Evolutionary conservation across 2,888 invertebrate species (phyloP), one percentile per base, ranked within the genome.

Genomic region (Dolomedes plantarius): DNA sequence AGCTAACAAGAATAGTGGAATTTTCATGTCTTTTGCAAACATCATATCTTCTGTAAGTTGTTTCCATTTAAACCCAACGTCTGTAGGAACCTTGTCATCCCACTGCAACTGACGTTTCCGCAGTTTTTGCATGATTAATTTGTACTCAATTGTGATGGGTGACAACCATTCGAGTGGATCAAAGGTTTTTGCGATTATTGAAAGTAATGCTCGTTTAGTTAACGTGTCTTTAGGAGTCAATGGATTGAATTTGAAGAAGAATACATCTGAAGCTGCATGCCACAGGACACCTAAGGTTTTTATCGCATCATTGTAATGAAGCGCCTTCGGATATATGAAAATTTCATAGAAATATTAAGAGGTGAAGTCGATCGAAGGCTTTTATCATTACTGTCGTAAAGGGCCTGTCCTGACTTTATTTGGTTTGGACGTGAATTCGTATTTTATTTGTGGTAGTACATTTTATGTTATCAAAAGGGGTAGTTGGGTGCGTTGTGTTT

Each of bases 71-170:
- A 50, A 9, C 28, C 16, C 29, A 9, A 88, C 36, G 13, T 50
- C 56, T n/a, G n/a, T n/a, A n/a, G n/a, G n/a, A 27, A 89, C 65
- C 0, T 56, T 46, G 11, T 88, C 88, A 88, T 90, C 90, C 90
- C 90, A 90, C 0, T 68, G 83, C 5, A 88, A 7, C 2, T 88
- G 72, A 16, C 67, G 32, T 23, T 79, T 75, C 89, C 90, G 90
- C 1, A 90, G 31, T 16, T 86, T 36, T 85, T 90, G 90, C 32
- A 90, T 67, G 1, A 90, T 31, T 3, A 89, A 79, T 67, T 89
- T 90, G 0, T 79, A 78, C 9, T 64, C 29, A 56, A 88, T 79
- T 13, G 41, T 83, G 28, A 88, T 83, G 19, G 86, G 87, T 0
- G 56, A 73, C 23, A 88, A 13, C n/a, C 88, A 72, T 9, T 89